Evolutionary conservation across 2,797 vertebrate species (phyloP).

Genomic region (Cyclura pinguis): DNA sequence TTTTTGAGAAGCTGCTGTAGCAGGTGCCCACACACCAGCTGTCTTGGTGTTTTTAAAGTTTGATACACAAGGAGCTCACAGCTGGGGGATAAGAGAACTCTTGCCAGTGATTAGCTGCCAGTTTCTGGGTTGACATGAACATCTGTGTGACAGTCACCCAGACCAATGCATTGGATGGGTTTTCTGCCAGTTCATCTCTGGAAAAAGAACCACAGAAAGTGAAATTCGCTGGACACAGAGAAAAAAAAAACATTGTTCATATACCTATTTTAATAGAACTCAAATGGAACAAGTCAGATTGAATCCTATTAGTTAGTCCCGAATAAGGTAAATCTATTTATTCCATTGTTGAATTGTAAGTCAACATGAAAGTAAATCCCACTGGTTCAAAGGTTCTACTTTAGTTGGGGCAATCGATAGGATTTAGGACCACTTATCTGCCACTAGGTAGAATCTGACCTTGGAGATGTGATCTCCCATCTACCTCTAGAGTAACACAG

Average conservation of each 20-base stretch:
- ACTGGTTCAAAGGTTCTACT: no score
- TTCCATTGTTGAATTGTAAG: no score
- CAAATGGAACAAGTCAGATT: no score
- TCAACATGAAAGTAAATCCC: no score
- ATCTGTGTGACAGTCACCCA: background rate
- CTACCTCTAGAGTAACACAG: background rate
- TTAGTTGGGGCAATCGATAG: no score
- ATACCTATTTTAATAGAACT: no score
- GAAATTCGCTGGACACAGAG: background rate
- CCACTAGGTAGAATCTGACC: background rate
- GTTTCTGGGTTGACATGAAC: background rate
- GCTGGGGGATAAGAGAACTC: background rate
- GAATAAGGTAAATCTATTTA: no score
- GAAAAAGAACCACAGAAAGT: background rate
- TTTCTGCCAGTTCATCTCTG: background rate
- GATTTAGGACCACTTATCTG: no score
- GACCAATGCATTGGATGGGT: background rate
- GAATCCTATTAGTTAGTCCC: no score
- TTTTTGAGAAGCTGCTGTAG: slow-evolving; percentile 32
- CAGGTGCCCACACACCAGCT: slow-evolving; percentile 37
- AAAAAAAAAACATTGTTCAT: no score
- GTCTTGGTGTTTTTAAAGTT: slow-evolving; percentile 8
- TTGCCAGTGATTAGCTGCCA: background rate
- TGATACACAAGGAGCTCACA: background rate
- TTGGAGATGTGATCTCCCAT: background rate